Evolutionary conservation across 2,797 vertebrate genomes (phyloP).

Genomic region (Parauchenoglanis ngamensis): DNA sequence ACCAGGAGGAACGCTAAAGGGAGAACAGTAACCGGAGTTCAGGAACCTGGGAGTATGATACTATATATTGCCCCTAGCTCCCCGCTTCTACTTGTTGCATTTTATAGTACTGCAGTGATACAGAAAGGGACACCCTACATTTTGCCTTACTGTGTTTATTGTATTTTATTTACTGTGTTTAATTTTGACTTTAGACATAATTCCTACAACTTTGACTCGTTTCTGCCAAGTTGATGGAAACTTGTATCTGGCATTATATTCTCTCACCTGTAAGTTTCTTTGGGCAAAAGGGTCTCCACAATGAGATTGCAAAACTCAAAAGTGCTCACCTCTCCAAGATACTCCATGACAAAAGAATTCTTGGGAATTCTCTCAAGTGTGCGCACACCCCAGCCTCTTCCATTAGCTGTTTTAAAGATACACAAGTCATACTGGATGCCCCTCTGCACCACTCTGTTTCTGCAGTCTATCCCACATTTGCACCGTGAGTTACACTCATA

Average conservation of each 20-base stretch:
- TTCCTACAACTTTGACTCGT: background rate
- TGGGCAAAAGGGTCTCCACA: background rate
- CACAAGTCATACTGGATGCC: slow-evolving; percentile 88
- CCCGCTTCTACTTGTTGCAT: background rate
- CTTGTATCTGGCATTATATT: background rate
- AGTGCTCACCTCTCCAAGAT: slow-evolving; percentile 85
- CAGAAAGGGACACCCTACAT: background rate
- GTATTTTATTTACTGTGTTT: background rate
- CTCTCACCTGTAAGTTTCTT: background rate
- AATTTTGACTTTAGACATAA: background rate
- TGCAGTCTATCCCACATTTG: slow-evolving; percentile 80
- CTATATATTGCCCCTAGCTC: background rate
- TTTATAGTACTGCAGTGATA: background rate
- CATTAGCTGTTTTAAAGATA: slow-evolving; percentile 88
- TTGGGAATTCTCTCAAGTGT: slow-evolving; percentile 85
- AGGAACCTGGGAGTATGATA: background rate
- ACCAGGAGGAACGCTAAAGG: background rate
- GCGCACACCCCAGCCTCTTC: slow-evolving; percentile 88
- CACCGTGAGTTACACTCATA: slow-evolving; percentile 90
- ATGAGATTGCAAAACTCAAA: background rate
- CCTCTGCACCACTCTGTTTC: slow-evolving; percentile 89
- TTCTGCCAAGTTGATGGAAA: background rate
- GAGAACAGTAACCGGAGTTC: background rate
- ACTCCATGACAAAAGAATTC: slow-evolving; percentile 93
- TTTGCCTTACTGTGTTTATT: background rate